Percentiles rank a stretch among this genome's conserved stretches.
phyloP scores from a whole-genome alignment of 2,888 invertebrate genomes.

The Eupithecia centaureata region DNA sequence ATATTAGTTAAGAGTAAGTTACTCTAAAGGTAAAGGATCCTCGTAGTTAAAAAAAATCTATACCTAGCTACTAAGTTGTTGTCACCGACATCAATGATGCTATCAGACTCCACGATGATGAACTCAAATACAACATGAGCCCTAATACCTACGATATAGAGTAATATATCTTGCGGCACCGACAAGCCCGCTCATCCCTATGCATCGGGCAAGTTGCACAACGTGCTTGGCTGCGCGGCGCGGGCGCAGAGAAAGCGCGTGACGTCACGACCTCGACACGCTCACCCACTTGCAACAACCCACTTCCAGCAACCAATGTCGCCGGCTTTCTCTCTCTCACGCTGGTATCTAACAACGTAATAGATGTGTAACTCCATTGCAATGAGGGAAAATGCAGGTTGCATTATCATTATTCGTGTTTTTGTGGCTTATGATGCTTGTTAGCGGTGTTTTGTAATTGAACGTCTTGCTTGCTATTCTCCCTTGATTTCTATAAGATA shows the following conservation, averaged over 20 bases:
- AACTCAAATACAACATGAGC: background rate
- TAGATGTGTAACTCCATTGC: conserved; percentile 32
- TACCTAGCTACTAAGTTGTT: too few species aligned
- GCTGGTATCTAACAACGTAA: conserved; percentile 36
- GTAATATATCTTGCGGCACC: background rate
- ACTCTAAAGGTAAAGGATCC: too few species aligned
- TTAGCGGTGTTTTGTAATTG: conserved; percentile 9
- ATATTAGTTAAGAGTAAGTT: too few species aligned
- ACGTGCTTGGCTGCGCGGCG: conserved; percentile 50
- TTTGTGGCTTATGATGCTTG: conserved; percentile 3
- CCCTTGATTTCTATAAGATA: background rate
- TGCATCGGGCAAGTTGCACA: conserved; percentile 67
- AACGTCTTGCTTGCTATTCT: background rate
- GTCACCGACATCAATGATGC: background rate
- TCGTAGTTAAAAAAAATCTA: too few species aligned
- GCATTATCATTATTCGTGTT: conserved; percentile 11
- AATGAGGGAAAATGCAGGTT: conserved; percentile 23
- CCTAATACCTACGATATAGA: background rate
- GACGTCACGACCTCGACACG: conserved; percentile 84
- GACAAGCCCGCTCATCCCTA: conserved; percentile 40
- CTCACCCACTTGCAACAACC: conserved; percentile 81
- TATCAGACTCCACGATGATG: background rate
- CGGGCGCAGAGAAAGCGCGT: conserved; percentile 80
- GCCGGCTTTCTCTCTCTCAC: conserved; percentile 49
- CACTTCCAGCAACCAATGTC: conserved; percentile 73